Percentiles rank a stretch among this genome's conserved stretches.
Evolutionary conservation across 1,140 invertebrate genomes (phyloP).

Genomic region (Mamestra configurata): DNA sequence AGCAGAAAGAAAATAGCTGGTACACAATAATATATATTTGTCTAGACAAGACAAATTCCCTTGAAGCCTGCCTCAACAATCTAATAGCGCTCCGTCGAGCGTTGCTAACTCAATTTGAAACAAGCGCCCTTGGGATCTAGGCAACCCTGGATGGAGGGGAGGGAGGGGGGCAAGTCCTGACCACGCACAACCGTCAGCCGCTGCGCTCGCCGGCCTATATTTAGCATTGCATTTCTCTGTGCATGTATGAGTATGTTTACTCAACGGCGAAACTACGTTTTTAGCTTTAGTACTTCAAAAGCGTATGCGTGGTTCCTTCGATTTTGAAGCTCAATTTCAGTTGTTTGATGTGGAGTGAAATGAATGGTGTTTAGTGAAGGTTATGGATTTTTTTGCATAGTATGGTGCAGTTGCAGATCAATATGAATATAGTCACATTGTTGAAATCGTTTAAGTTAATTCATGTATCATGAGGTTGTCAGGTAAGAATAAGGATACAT

Average conservation of each 20-base stretch:
- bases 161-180: slow-evolving; percentile 73
- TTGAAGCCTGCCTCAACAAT: slow-evolving; percentile 36
- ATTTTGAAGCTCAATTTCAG: slow-evolving; percentile 22
- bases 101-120: slow-evolving; percentile 46
- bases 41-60: slow-evolving; percentile 33
- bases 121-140: slow-evolving; percentile 58
- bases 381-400: neutral
- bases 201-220: slow-evolving; percentile 77
- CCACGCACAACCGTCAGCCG: slow-evolving; percentile 76
- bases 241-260: slow-evolving; percentile 62
- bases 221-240: slow-evolving; percentile 81
- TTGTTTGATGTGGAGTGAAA: slow-evolving; percentile 12
- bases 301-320: slow-evolving; percentile 11
- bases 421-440: neutral
- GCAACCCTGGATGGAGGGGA: slow-evolving; percentile 56
- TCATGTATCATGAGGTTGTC: no score
- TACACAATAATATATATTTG: slow-evolving; percentile 4
- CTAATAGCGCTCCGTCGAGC: slow-evolving; percentile 10
- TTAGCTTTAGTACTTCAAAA: slow-evolving; percentile 41
- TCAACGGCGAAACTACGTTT: slow-evolving; percentile 58
- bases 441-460: no score
- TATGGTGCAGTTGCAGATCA: neutral
- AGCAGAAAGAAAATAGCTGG: neutral
- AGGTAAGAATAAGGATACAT: no score
- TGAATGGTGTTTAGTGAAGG: neutral